Evolutionary conservation across 2,113 vertebrate genomes (phyloP), one percentile per base, ranked within the genome.

Genomic region (Neogale vison): DNA sequence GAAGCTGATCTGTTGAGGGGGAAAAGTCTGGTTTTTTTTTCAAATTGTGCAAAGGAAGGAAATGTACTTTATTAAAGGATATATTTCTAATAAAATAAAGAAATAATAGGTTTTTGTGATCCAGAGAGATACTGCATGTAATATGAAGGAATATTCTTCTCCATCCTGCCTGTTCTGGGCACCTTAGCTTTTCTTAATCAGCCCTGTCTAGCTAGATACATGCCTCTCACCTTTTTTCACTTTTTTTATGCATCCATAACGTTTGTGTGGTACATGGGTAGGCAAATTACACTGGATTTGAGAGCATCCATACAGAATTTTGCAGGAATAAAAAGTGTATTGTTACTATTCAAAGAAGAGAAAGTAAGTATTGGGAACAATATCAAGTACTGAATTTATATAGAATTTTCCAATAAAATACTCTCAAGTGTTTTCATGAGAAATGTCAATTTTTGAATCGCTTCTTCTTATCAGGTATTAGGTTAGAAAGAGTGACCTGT

Each of bases 1-100:
- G n/a, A 96, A 59, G 79, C 65, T 95, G 11, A 94, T 97, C 85
- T 97, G 39, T 76, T 59, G 71, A 96, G 67, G n/a, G 81, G 86
- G 63, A 90, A 83, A 87, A 74, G 77, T 77, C 15, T 47, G 24
- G 4, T 42, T 42, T 42, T 57, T 83, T 95, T 94, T 88, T 39
- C 85, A 92, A 95, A 71, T 42, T 50, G 65, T 55, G 21, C 21
- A 69, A 82, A 96, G 59, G 63, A 96, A 93, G 59, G 24, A 47
- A 71, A 95, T 83, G 36, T 36, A 63, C 63, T 95, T 85, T 89
- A 71, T 84, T 71, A 89, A 95, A 95, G 36, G 31, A 65, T 69
- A 20, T 13, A 29, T 17, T 13, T 90, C 18, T 45, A 45, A 71
- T 93, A 13, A 91, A 74, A 69, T 13, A 87, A 31, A 81, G 72